Percentiles rank a stretch among this genome's conserved stretches.
phyloP scores from a whole-genome alignment of 2,113 vertebrate genomes.

The Hippopotamus amphibius region DNA sequence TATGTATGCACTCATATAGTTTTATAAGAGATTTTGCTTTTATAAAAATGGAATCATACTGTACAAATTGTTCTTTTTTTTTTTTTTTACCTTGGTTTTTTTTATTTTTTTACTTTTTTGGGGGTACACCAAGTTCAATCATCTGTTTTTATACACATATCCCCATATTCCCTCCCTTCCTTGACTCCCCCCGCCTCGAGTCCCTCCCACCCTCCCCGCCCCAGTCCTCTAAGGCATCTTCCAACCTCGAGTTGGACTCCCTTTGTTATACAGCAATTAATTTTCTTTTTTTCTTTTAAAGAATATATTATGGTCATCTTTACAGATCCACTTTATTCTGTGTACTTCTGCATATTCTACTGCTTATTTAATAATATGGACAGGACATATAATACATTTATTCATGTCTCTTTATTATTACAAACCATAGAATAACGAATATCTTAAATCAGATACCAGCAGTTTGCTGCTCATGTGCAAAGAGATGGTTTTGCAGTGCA shows the following conservation, averaged over 20 bases:
- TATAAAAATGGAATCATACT: neutral
- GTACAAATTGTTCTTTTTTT: neutral
- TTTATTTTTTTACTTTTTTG: no score
- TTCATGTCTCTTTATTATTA: neutral
- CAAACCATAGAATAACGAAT: neutral
- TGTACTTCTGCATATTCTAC: neutral
- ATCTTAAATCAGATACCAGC: neutral
- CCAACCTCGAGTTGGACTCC: no score
- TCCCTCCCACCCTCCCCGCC: no score
- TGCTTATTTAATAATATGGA: neutral
- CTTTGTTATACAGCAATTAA: neutral
- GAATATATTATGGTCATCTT: neutral
- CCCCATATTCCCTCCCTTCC: no score
- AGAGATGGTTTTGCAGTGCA: neutral
- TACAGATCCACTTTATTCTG: neutral
- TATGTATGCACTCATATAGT: neutral
- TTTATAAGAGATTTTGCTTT: constrained; percentile 25
- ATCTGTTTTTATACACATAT: no score
- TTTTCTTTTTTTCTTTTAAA: neutral
- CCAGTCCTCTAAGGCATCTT: no score
- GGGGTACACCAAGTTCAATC: no score
- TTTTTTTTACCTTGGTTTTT: no score
- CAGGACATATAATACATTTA: neutral
- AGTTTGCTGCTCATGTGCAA: neutral
- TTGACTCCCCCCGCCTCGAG: no score